These are phyloP conservation scores for Falcunculus frontatus DNA, from an alignment of 2,113 vertebrate genomes.

Conservation along the genomic window DNA sequence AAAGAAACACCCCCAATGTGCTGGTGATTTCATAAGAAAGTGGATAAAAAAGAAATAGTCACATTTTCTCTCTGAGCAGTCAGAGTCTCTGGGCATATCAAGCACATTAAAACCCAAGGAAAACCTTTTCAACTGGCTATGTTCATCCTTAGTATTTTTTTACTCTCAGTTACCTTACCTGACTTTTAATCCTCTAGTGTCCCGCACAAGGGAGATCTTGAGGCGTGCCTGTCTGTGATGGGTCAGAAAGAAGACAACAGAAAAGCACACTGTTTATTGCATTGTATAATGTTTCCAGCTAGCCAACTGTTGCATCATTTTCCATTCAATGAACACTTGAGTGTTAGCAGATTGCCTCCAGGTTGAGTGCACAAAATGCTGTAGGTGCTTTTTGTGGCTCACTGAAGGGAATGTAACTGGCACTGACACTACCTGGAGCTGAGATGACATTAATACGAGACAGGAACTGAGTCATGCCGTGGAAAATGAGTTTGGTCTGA, in stretches of 20 bases:
- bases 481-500: neutral
- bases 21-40: neutral
- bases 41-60: fast-evolving
- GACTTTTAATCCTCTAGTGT: neutral
- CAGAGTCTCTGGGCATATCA: neutral
- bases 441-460: neutral
- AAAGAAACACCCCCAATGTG: neutral
- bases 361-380: constrained; percentile 54
- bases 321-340: constrained; percentile 54
- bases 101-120: neutral
- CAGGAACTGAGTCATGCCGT: neutral
- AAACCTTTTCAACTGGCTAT: neutral
- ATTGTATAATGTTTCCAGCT: neutral
- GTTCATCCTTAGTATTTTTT: neutral
- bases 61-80: neutral
- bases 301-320: constrained; percentile 57
- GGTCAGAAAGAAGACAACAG: neutral
- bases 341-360: constrained; percentile 54
- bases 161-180: neutral
- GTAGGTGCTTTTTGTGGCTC: constrained; percentile 48
- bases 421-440: neutral
- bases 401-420: constrained; percentile 36
- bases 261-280: neutral
- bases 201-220: neutral
- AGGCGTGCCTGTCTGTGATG: neutral